These are phyloP conservation scores for Gobio occitaniae DNA, from an alignment of 2,797 vertebrate species.

Conservation along the genomic window DNA sequence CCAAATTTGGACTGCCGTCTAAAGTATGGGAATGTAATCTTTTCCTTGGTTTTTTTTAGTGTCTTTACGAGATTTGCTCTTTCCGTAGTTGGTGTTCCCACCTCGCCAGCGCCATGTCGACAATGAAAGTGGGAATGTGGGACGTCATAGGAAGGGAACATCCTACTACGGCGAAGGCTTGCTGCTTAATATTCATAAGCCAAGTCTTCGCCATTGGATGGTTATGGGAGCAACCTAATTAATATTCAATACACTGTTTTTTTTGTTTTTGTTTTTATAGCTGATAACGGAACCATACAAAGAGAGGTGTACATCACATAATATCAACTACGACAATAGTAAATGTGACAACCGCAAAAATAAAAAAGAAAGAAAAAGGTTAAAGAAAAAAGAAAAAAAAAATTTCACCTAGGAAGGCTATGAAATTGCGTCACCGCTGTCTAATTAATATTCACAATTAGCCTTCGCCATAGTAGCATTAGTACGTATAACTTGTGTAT, in stretches of 20 bases:
- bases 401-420: not conserved
- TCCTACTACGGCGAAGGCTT: conserved; percentile 66
- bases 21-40: not conserved
- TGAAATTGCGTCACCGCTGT: not conserved
- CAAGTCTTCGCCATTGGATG: not conserved
- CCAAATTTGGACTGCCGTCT: conserved; percentile 55
- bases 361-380: too few relatives aligned
- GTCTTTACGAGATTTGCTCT: conserved; percentile 42
- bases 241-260: not conserved
- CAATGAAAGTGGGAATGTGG: conserved; percentile 71
- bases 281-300: too few relatives aligned
- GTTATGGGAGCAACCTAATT: not conserved
- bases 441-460: not conserved
- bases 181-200: conserved; percentile 15
- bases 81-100: conserved; percentile 41
- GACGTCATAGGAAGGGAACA: conserved; percentile 71
- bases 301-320: too few relatives aligned
- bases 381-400: too few relatives aligned
- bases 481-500: not conserved
- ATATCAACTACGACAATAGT: too few relatives aligned
- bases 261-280: too few relatives aligned
- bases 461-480: not conserved
- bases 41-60: not conserved
- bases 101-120: conserved; percentile 80
- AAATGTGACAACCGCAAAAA: too few relatives aligned